Base-by-base conservation (phyloP, 2,797 vertebrate species). In the Pangasius sanitwongsei region DNA sequence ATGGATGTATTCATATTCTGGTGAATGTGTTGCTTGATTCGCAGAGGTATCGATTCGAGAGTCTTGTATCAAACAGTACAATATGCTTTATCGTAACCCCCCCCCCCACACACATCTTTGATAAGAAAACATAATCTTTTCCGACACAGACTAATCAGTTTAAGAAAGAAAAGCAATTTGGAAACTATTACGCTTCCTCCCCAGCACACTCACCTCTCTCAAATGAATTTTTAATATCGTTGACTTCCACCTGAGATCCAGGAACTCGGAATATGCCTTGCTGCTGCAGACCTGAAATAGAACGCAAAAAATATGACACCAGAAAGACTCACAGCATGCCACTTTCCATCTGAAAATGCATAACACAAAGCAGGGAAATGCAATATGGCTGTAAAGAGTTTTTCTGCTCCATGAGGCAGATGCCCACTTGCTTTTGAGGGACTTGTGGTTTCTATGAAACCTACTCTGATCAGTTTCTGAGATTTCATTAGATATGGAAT, bases 211-310 rank as follows among this genome's bases (percentile, higher is more conserved):
- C 41, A 86, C 85, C 85, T 98, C 98, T 97, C 94, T 99, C 98
- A 95, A 99, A 99, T 41, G 98, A 98, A 94, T 99, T 99, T 96
- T 99, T 99, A 95, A 99, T 99, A 94, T 99, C 99, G 2, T 99
- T 99, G 93, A 99, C 98, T 97, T 99, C 99, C 82, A 99, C 97
- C 94, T 99, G 99, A 92, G 99, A 99, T 93, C 99, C 98, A 15
- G 99, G 98, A 92, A 99, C 98, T 92, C 99, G 94, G 95, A 99
- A 99, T 94, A 99, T 99, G 87, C 99, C 98, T 94, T 99, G 98
- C 85, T 99, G 99, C 94, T 99, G 99, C 84, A 99, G 97, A 92
- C 99, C 98, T 99, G 86, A 78, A 70, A 87, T 15, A 86, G 77
- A 91, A 91, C 75, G 20, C 8, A 1, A 74, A 82, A 89, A 90